phyloP scores from a whole-genome alignment of 1,140 invertebrate genomes.

The Megathymus violae region DNA sequence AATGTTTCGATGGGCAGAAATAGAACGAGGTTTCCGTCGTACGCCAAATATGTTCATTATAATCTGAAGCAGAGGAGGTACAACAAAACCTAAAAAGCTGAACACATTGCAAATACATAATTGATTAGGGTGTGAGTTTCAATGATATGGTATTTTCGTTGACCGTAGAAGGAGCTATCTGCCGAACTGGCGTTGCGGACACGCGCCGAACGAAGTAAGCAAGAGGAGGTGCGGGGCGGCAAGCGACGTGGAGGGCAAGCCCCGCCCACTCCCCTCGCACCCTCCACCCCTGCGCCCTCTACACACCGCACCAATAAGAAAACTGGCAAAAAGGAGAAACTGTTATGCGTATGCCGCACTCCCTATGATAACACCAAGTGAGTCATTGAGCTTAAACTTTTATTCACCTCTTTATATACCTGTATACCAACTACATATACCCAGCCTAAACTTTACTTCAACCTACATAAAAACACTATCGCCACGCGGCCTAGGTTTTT shows the following conservation, averaged over 20 bases:
- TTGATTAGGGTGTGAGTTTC: background rate
- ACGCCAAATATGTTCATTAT: too few species aligned
- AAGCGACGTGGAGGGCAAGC: conserved; percentile 49
- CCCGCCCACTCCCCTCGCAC: conserved; percentile 47
- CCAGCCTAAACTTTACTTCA: too few species aligned
- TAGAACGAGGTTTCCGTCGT: too few species aligned
- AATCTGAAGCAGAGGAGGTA: too few species aligned
- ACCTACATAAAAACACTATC: too few species aligned
- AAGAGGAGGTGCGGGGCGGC: conserved; percentile 86
- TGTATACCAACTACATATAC: too few species aligned
- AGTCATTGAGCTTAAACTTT: conserved; percentile 39
- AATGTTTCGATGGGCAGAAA: too few species aligned
- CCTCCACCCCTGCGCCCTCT: conserved; percentile 13
- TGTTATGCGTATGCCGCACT: conserved; percentile 96
- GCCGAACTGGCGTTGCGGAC: conserved; percentile 87
- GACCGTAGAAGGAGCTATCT: conserved; percentile 88
- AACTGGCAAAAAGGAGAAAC: conserved; percentile 89
- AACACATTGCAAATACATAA: conserved; percentile 1
- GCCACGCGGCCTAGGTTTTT: too few species aligned
- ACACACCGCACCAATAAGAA: conserved; percentile 54
- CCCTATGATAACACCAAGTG: conserved; percentile 97
- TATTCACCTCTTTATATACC: too few species aligned
- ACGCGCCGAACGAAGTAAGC: conserved; percentile 88
- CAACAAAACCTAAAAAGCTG: too few species aligned
- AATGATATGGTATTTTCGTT: conserved; percentile 10